Evolutionary conservation across 30 jellyfish, hydroid and myxozoan species (phyloP), one percentile per base, ranked within the genome.

Genomic region (Mastigias papua): DNA sequence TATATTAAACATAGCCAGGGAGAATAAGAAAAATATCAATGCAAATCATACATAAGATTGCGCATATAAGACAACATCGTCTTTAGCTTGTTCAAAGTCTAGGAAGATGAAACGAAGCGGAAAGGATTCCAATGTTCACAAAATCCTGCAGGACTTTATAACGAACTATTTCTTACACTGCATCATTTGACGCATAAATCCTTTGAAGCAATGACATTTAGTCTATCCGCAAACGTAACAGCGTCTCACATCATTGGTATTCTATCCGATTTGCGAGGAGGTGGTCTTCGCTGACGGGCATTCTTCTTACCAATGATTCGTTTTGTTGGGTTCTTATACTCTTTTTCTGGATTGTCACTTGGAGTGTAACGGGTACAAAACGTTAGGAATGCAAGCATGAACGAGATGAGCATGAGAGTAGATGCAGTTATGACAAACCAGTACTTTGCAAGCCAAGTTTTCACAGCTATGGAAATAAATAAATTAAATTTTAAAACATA

Each of bases 341-440:
- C 97, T 49, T 71, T 34, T 35, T 72, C 94, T 10, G 98, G 98
- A 73, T 96, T 96, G 72, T 91, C 85, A 48, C 98, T 89, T 67
- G 99, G 99, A 13, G 99, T 96, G 79, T 92, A 86, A 4, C 69
- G 81, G 26, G 92, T 97, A 68, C 99, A 96, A 86, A 78, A 96
- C 27, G 69, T 86, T 7, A 96, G 93, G 65, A 96, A 96, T 0
- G 99, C 97, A 37, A 93, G 29, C 98, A 96, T 86, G 92, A 96
- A 86, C 42, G 97, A 73, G n/a, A 96, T 34, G 48, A 91, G 74
- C 76, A 96, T 42, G 20, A 90, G 91, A 1, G 96, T 82, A 66
- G 97, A 95, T 27, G 94, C 86, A 6, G 96, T 58, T 63, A 96
- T 80, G 71, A 91, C 98, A 69, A 86, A 96, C 99, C 99, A 96